Base-by-base conservation (phyloP, 2,888 invertebrate genomes). In the Mythimna albipuncta region DNA sequence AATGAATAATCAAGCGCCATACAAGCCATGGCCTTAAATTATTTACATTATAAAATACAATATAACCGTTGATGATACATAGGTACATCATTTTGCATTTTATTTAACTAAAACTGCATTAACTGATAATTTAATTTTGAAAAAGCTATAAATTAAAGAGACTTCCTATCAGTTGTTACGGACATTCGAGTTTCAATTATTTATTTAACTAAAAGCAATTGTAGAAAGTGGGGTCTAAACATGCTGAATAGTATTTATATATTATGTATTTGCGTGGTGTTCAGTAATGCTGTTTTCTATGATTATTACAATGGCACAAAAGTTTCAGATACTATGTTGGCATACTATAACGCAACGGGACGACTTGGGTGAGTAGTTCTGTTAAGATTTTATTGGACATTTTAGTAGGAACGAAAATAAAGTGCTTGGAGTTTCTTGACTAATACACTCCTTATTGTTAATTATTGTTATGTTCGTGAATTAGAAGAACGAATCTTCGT, bases 301-400 rank as follows among this genome's bases (percentile, higher is more conserved):
- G 54, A 69, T 44, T 38, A 5, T 4, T 69, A 68, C 9, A 55
- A 55, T 3, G 69, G 69, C n/a, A 69, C 41, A 55, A 52, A 0
- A 11, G 2, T 44, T 54, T 35, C 69, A 13, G 54, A 68, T 10
- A 10, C 69, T 16, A 69, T 68, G 69, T 11, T 69, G n/a, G 69
- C 69, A 5, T 68, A 69, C 19, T 69, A 68, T 3, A 69, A 69
- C 11, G 16, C 69, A 2, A 69, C 69, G 16, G 41, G n/a, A 6
- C 69, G 69, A 32, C 41, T 69, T 41, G 32, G 10, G 69, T 69
- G 9, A 69, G 69, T 32, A 54, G 10, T 21, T 11, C n/a, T 54
- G 4, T 5, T 10, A 54, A 54, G n/a, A 9, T n/a, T 52, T 52
- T 16, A 16, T 47, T 16, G 6, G 16, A 47, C 47, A 47, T 47